A percentile compares a stretch with the other conserved stretches of the same genome.
Conservation (phyloP, 2,797 vertebrate genomes). For the Pseudochaenichthys georgianus region DNA sequence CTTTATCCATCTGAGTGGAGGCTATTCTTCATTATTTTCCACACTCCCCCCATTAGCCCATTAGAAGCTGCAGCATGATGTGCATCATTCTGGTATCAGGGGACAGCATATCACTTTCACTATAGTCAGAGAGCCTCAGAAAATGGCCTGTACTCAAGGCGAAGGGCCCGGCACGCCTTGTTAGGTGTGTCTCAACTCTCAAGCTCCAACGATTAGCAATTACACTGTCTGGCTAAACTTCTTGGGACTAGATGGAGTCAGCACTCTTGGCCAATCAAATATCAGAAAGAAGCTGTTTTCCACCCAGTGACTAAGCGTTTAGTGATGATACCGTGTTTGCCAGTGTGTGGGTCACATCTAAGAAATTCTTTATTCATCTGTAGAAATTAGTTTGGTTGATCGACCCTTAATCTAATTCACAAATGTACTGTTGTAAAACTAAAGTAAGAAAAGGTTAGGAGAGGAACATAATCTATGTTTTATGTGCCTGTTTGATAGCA, state of each 20-base stretch:
- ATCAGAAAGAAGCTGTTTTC: constrained; percentile 41
- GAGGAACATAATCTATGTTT: not conserved
- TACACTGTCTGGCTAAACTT: constrained; percentile 74
- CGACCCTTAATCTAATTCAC: not conserved
- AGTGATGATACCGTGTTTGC: constrained; percentile 1
- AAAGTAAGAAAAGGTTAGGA: not conserved
- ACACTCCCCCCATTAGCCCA: constrained; percentile 72
- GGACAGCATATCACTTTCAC: constrained; percentile 75
- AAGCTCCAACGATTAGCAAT: constrained; percentile 76
- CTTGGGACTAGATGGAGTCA: constrained; percentile 65
- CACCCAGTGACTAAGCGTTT: constrained; percentile 35
- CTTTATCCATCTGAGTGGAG: constrained; percentile 45
- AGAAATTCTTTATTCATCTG: not conserved
- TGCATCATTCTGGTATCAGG: constrained; percentile 72
- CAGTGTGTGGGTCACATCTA: not conserved
- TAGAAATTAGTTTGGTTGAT: not conserved
- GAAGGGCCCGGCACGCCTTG: constrained; percentile 63
- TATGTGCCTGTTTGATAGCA: not conserved
- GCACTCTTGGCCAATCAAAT: constrained; percentile 60
- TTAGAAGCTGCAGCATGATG: constrained; percentile 71
- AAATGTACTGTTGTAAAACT: constrained; percentile 11
- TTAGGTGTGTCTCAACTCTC: constrained; percentile 78
- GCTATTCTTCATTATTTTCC: constrained; percentile 52
- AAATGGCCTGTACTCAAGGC: constrained; percentile 59
- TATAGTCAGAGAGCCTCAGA: constrained; percentile 58